Evolutionary conservation across 2,797 vertebrate species (phyloP), one percentile per base, ranked within the genome.

Genomic region (Echeneis naucrates): DNA sequence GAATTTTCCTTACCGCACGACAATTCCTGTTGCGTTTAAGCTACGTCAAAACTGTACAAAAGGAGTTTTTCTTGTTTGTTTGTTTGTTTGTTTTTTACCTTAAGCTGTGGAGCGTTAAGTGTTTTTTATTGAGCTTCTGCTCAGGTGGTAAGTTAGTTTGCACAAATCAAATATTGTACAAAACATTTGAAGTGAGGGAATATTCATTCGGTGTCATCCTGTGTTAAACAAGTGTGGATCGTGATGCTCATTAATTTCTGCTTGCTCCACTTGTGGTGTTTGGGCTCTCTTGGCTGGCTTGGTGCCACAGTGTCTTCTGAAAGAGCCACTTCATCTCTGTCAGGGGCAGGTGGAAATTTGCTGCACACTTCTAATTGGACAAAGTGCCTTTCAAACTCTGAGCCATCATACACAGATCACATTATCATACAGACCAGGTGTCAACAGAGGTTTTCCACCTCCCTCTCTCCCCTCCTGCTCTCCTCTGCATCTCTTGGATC

Each of bases 271-370:
- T 76, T 92, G 90, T 90, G 77, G 89, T 92, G 87, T 92, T 94
- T 95, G 94, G 95, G 90, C 94, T 95, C 93, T 92, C 90, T 92
- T 81, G 81, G 87, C 94, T 97, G 96, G 96, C 95, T 47, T 76
- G 0, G 54, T 88, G 94, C 96, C 96, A 95, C 90, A 0, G 65
- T 83, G 82, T 95, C 96, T 94, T 94, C 95, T 96, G 93, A 95
- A 95, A 95, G 95, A 95, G 94, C 94, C 93, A 94, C 96, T 97
- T 96, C 95, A 95, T 97, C 96, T 97, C 94, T 94, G 96, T 96
- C 96, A 96, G 88, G 93, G 94, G 92, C 94, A 94, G 95, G 94
- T 96, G 94, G 96, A 96, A 95, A 95, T 95, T 94, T 95, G 94
- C 95, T 90, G 91, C 92, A 92, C 93, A 91, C 86, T 96, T 96